Conservation (phyloP, 2,888 invertebrate species). For the Tanypteryx hageni region DNA sequence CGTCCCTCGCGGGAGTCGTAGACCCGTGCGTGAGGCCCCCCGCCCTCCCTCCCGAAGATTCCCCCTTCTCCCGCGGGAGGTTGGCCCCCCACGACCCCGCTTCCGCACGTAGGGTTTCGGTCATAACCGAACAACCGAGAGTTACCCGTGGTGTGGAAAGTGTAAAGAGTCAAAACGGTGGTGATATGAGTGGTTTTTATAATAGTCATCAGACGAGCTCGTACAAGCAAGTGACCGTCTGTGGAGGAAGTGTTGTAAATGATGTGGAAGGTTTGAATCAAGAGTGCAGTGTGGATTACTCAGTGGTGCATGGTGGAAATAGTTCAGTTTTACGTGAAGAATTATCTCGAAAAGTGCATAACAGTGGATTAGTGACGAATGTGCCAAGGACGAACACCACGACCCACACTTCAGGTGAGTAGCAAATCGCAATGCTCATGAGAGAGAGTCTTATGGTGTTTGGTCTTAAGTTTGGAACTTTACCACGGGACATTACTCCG, state of each 20-base stretch:
- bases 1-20: conserved; percentile 31
- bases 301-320: conserved; percentile 65
- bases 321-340: conserved; percentile 65
- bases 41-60: conserved; percentile 37
- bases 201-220: conserved; percentile 67
- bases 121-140: conserved; percentile 72
- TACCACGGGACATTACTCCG: no score
- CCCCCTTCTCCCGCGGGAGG: conserved; percentile 43
- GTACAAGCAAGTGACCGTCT: conserved; percentile 61
- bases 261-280: conserved; percentile 65
- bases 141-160: conserved; percentile 65
- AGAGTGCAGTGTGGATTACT: conserved; percentile 65
- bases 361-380: conserved; percentile 66
- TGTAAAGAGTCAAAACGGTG: conserved; percentile 66
- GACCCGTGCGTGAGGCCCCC: conserved; percentile 34
- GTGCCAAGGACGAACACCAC: conserved; percentile 67
- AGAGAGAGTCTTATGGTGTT: not conserved
- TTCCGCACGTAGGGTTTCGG: conserved; percentile 71
- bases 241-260: conserved; percentile 65
- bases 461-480: not conserved
- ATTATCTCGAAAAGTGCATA: conserved; percentile 65
- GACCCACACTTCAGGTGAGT: conserved; percentile 67
- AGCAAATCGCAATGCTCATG: not conserved
- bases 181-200: conserved; percentile 66
- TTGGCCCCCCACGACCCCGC: conserved; percentile 57